Base-by-base conservation (phyloP, 1,140 invertebrate species). In the Plectrocnemia conspersa region DNA sequence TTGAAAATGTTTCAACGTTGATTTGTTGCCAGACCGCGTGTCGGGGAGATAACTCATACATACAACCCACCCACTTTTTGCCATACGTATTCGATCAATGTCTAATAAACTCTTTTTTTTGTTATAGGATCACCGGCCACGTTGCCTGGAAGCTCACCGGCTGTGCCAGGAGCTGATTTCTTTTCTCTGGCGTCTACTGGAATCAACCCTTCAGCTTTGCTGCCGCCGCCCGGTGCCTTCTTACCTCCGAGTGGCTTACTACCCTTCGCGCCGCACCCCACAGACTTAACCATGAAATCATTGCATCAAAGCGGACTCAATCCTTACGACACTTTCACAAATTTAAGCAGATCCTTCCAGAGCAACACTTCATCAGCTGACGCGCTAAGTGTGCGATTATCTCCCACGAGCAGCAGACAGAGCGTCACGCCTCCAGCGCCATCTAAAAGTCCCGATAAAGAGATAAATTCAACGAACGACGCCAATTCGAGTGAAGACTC, bases 391-490 rank as follows among this genome's bases (percentile, higher is more conserved):
- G 69, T 70, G n/a, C 69, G 75, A 29, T 59, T 78, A 56, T 79
- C 77, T 4, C 77, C 78, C 2, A 75, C 76, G 2, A 78, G 76
- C 42, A 79, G 77, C 56, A 68, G 77, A 45, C 76, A 74, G 47
- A 74, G 72, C 64, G 22, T 75, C 54, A 67, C 77, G 64, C 71
- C 78, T 56, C 62, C 76, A 63, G 70, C 75, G 67, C 58, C 76
- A 58, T 68, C 76, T 47, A 72, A 75, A 35, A 72, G 70, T 59
- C 67, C 72, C 2, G 69, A 70, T 42, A 77, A 75, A 2, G 78
- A 79, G 65, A 75, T 78, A 1, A 80, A 81, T 63, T 82, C 81
- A 4, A 78, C 79, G 1, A 76, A 81, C 47, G 82, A 83, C 40
- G 77, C 79, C 32, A 70, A 74, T 27, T 80, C 80, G n/a, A 80